These are phyloP conservation scores for Leucophora obtusa DNA, from an alignment of 2,888 invertebrate species.

Conservation along the genomic window DNA sequence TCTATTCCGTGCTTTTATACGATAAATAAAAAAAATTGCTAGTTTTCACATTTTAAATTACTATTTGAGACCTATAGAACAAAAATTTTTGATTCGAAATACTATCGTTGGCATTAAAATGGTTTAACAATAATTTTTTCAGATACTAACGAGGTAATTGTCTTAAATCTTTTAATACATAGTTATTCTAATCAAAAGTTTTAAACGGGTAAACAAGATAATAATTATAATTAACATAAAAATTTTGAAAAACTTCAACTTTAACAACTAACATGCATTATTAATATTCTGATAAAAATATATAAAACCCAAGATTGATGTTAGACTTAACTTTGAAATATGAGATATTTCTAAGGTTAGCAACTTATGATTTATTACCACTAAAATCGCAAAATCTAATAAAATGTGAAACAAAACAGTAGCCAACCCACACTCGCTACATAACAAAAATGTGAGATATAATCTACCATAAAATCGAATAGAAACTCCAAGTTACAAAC, in stretches of 20 bases:
- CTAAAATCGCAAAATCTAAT: slow-evolving; percentile 35
- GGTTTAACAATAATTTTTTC: too few relatives aligned
- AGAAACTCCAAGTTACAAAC: background rate
- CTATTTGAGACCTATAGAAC: too few relatives aligned
- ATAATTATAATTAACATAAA: slow-evolving; percentile 20
- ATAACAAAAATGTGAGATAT: slow-evolving; percentile 20
- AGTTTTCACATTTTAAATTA: too few relatives aligned
- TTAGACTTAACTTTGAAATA: slow-evolving; percentile 54
- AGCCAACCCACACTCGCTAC: slow-evolving; percentile 53
- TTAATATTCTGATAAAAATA: slow-evolving; percentile 14
- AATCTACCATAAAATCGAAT: slow-evolving; percentile 37
- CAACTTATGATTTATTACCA: slow-evolving; percentile 57
- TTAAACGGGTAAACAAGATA: slow-evolving; percentile 15
- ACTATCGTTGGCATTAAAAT: too few relatives aligned
- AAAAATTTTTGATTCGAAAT: too few relatives aligned
- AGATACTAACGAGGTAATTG: background rate
- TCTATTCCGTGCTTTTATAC: too few relatives aligned
- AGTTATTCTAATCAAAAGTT: slow-evolving; percentile 14
- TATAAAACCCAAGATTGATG: slow-evolving; percentile 48
- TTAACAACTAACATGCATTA: slow-evolving; percentile 8
- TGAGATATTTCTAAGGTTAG: slow-evolving; percentile 52
- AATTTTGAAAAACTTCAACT: slow-evolving; percentile 3
- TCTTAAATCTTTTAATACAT: slow-evolving; percentile 24
- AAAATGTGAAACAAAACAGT: slow-evolving; percentile 61
- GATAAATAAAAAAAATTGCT: too few relatives aligned